Conservation (phyloP, 92 coral and sea anemone genomes). For the Meandrina meandrites region DNA sequence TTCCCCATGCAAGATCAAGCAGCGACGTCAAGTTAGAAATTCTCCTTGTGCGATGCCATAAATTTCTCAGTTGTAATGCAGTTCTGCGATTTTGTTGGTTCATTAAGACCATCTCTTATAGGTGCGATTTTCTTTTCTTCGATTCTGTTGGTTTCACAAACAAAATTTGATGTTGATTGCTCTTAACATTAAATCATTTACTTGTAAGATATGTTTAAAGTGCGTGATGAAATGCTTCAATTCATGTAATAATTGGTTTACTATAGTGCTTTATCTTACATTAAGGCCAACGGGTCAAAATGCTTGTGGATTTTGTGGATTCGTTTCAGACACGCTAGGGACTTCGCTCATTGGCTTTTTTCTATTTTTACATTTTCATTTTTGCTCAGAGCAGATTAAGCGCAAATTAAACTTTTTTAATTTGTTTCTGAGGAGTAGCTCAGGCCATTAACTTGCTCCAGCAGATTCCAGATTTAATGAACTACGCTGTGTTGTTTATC, state of each 20-base stretch:
- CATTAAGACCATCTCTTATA: not conserved
- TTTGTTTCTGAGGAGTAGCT: not conserved
- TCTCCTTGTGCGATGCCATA: not conserved
- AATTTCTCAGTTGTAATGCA: not conserved
- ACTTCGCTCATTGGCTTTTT: not conserved
- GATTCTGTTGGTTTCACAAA: not conserved
- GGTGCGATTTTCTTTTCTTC: not conserved
- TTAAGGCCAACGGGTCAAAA: slow-evolving; percentile 3
- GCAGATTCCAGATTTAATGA: not conserved
- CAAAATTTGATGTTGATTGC: not conserved
- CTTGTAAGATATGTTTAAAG: not conserved
- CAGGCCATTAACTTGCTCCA: not conserved
- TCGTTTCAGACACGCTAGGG: not conserved
- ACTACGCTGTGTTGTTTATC: not conserved
- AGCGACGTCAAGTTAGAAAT: not conserved
- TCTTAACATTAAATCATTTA: not conserved
- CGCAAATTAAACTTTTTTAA: slow-evolving; percentile 15
- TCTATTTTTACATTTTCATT: not conserved
- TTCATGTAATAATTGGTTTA: not conserved
- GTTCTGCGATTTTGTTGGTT: not conserved
- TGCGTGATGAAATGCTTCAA: not conserved
- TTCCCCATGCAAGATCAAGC: not conserved
- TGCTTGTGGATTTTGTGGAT: not conserved
- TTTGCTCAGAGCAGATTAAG: slow-evolving; percentile 2
- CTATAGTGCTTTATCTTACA: not conserved